A percentile compares a stretch with the other conserved stretches of the same genome.
phyloP scores from a whole-genome alignment of 2,888 invertebrate species.

The Torymus tubicola region DNA sequence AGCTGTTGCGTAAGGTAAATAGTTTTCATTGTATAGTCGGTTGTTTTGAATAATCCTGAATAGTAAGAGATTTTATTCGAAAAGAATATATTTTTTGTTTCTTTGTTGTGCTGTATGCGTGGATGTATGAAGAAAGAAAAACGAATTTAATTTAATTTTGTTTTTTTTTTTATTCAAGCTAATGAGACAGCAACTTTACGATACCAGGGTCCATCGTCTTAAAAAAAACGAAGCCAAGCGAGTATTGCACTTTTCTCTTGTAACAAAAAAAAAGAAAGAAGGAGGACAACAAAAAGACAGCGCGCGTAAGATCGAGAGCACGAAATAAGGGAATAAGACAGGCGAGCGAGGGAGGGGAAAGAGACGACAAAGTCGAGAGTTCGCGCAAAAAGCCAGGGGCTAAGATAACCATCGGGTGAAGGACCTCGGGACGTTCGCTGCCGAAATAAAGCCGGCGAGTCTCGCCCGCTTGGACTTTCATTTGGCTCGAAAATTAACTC shows the following conservation, averaged over 20 bases:
- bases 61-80: no score
- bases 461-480: constrained; percentile 38
- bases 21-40: no score
- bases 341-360: background rate
- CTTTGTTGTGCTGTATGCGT: no score
- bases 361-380: constrained; percentile 16
- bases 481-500: constrained; percentile 55
- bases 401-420: constrained; percentile 41
- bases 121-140: no score
- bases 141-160: no score
- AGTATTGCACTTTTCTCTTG: background rate
- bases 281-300: constrained; percentile 4
- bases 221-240: constrained; percentile 14
- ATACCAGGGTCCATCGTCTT: background rate
- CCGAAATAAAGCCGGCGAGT: constrained; percentile 42
- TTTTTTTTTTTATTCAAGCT: no score
- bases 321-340: background rate
- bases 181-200: no score
- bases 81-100: no score
- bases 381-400: constrained; percentile 1
- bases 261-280: constrained; percentile 1
- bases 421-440: constrained; percentile 14
- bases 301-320: background rate
- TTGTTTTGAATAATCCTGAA: no score
- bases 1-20: no score